These are phyloP conservation scores for Menidia menidia DNA, from an alignment of 2,797 vertebrate genomes.

Conservation along the genomic window DNA sequence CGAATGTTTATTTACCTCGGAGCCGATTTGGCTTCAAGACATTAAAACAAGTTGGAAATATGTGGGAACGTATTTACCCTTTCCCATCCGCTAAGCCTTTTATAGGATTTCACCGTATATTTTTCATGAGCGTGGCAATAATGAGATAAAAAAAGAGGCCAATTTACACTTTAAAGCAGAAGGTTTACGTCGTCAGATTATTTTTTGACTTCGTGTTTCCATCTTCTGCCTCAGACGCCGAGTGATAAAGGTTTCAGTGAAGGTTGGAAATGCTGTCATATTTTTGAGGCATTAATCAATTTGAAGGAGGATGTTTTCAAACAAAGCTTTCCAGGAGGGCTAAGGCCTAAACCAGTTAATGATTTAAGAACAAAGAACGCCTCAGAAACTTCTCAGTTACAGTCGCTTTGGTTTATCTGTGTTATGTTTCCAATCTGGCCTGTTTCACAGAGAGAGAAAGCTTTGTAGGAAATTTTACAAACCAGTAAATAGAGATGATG, in stretches of 20 bases:
- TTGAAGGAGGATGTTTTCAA: neutral
- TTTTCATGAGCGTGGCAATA: neutral
- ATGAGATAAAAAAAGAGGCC: too few species aligned
- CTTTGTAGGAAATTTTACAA: neutral
- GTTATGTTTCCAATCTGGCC: neutral
- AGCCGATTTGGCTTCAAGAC: conserved; percentile 24
- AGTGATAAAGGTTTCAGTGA: too few species aligned
- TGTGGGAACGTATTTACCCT: neutral
- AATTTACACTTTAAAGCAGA: too few species aligned
- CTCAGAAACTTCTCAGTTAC: neutral
- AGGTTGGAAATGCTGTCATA: too few species aligned
- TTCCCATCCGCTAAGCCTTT: neutral
- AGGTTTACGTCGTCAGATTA: too few species aligned
- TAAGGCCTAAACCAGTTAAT: neutral
- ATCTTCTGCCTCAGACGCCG: too few species aligned
- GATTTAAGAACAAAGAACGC: neutral
- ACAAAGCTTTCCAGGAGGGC: neutral
- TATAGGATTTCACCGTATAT: neutral
- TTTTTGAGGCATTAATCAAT: too few species aligned
- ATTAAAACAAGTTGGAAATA: neutral
- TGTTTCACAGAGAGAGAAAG: neutral
- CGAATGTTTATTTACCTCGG: conserved; percentile 60
- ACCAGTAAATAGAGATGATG: neutral
- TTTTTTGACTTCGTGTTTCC: too few species aligned
- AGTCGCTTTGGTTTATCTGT: too few species aligned